phyloP scores from a whole-genome alignment of 2,797 vertebrate species.

The Myotis daubentonii region DNA sequence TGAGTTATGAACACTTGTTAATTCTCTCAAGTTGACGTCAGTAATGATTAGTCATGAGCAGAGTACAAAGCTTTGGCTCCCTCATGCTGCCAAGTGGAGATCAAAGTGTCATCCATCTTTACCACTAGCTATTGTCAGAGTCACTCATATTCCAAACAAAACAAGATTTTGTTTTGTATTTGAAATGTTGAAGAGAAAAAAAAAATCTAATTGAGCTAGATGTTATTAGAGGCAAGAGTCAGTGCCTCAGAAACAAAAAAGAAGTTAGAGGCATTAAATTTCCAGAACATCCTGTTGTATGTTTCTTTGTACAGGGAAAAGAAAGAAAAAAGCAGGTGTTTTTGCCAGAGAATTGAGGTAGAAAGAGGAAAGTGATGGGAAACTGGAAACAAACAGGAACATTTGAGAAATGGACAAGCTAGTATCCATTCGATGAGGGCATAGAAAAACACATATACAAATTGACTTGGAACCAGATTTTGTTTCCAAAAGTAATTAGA shows the following conservation, averaged over 20 bases:
- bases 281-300: neutral
- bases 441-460: neutral
- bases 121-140: neutral
- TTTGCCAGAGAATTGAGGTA: neutral
- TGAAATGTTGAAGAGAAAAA: neutral
- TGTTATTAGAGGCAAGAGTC: neutral
- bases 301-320: neutral
- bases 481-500: neutral
- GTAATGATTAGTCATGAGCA: neutral
- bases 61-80: neutral
- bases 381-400: neutral
- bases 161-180: neutral
- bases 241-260: neutral
- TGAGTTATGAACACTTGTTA: neutral
- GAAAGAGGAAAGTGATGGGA: neutral
- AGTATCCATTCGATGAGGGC: neutral
- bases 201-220: neutral
- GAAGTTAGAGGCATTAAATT: neutral
- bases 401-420: neutral
- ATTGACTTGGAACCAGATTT: neutral
- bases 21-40: neutral
- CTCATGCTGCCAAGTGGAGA: neutral
- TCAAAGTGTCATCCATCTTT: neutral
- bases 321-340: neutral
- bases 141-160: neutral